Evolutionary conservation across 2,797 vertebrate genomes (phyloP), one percentile per base, ranked within the genome.

Genomic region (Typhlichthys subterraneus): DNA sequence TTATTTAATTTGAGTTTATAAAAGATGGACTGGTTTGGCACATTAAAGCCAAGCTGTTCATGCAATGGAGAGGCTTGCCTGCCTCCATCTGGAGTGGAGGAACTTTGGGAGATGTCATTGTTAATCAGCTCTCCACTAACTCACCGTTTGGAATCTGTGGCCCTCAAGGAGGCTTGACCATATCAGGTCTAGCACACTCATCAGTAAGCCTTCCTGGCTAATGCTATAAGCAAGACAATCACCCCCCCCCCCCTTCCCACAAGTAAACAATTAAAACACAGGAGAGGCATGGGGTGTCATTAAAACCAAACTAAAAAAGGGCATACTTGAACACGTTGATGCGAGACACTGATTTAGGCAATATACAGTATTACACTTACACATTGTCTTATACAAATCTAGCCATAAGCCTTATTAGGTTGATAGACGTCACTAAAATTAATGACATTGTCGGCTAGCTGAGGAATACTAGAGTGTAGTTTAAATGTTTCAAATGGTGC

Each of bases 91-190:
- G 75, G 70, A 67, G 45, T 15, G 54, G 42, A 46, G 12, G 50
- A 45, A 57, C 13, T 68, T 38, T 61, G 62, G 66, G 66, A 69
- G 59, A 62, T 67, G 84, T 84, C 77, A 66, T 60, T 42, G 62
- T 48, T 61, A 55, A 83, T 86, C 67, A 69, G 56, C 68, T 19
- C 49, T 70, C 61, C 56, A 77, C 72, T 75, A 76, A 71, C 59
- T 83, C 76, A 67, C 42, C n/a, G 65, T 72, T 70, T 63, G 61
- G 57, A 48, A 60, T 64, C 70, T 69, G 74, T 56, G 59, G 64
- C 1, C n/a, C 59, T 73, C 69, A 66, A 59, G 42, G 63, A 23
- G 48, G 55, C 14, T 64, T 3, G 31, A 59, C 50, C 50, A 53
- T 70, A 78, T 75, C 58, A 45, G 71, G 65, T 49, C n/a, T 12